Conservation (phyloP, 35 echinoderm and acorn worm species). For the Lytechinus pictus region DNA sequence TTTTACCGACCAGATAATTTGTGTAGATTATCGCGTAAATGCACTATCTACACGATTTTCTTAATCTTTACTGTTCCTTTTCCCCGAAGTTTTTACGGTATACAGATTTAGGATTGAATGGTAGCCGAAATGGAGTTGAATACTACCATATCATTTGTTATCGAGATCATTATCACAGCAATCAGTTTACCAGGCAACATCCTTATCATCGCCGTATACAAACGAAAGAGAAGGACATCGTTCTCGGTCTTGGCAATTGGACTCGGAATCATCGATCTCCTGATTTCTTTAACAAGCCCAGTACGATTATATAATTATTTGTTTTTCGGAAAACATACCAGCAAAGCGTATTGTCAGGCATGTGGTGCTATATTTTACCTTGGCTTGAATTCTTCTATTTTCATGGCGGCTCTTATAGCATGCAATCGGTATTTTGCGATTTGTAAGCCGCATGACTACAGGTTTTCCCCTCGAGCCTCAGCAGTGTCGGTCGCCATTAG, state of each 20-base stretch:
- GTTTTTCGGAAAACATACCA: neutral
- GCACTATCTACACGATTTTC: too few relatives aligned
- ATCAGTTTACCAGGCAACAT: neutral
- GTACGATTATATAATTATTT: neutral
- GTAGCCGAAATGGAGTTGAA: neutral
- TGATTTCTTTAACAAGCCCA: neutral
- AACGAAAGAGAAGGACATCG: neutral
- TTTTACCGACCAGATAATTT: too few relatives aligned
- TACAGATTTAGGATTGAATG: neutral
- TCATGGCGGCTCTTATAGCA: conserved; percentile 1
- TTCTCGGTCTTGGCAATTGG: neutral
- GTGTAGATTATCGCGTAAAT: too few relatives aligned
- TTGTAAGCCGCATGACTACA: neutral
- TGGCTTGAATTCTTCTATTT: neutral
- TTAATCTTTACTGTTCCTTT: too few relatives aligned
- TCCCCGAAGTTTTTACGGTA: too few relatives aligned
- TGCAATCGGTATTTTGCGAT: neutral
- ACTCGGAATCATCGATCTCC: neutral
- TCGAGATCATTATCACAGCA: neutral
- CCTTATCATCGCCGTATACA: neutral
- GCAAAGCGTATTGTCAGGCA: neutral
- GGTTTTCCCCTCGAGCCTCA: neutral
- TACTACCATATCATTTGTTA: neutral
- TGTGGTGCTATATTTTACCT: neutral
- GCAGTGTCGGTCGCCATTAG: neutral